Conservation (phyloP, 1,140 invertebrate genomes). For the Lethrus apterus region DNA sequence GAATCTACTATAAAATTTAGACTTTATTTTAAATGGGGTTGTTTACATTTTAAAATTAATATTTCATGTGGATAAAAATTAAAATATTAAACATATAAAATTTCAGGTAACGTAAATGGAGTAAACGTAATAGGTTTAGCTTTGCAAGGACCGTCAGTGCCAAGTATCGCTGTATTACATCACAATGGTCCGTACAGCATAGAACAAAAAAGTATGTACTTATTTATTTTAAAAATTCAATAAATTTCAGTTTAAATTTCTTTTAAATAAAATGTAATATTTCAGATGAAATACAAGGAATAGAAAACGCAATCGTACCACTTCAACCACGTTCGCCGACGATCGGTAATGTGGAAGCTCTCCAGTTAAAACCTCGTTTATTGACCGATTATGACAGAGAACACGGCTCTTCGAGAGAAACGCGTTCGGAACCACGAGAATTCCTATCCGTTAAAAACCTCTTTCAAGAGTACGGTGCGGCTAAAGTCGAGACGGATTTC, state of each 20-base stretch:
- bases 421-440: slow-evolving; percentile 31
- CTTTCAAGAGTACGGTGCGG: slow-evolving; percentile 16
- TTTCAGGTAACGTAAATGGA: slow-evolving; percentile 55
- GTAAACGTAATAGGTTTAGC: slow-evolving; percentile 63
- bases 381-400: slow-evolving; percentile 38
- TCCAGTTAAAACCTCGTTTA: slow-evolving; percentile 57
- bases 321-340: slow-evolving; percentile 59
- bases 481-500: slow-evolving; percentile 21
- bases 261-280: neutral
- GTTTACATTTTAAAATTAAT: too few species aligned
- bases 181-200: slow-evolving; percentile 37
- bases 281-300: neutral
- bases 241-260: neutral
- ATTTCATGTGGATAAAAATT: too few species aligned
- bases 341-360: slow-evolving; percentile 54
- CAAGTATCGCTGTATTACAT: slow-evolving; percentile 37
- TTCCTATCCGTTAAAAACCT: slow-evolving; percentile 14
- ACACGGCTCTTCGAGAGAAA: slow-evolving; percentile 16
- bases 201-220: slow-evolving; percentile 6
- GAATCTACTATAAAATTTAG: neutral
- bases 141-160: slow-evolving; percentile 51
- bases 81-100: slow-evolving; percentile 7
- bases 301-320: slow-evolving; percentile 28
- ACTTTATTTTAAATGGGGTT: too few species aligned
- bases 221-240: neutral